These are phyloP conservation scores for Acipenser transmontanus DNA, from an alignment of 2,797 vertebrate genomes.

Conservation along the genomic window DNA sequence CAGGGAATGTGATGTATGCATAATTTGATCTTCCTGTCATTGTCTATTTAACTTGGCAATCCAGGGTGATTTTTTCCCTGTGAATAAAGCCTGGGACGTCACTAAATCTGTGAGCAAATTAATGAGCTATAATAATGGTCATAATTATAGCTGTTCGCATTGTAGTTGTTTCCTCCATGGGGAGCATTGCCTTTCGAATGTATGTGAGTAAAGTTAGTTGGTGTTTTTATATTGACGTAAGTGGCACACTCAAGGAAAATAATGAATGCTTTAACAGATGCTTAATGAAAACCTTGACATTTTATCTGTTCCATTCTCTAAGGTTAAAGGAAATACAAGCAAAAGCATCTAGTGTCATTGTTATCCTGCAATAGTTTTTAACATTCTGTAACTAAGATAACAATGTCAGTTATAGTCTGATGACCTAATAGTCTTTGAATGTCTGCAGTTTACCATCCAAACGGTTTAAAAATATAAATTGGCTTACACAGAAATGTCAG, in stretches of 20 bases:
- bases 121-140: constrained; percentile 75
- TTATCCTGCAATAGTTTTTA: constrained; percentile 40
- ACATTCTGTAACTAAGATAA: too few species aligned
- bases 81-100: constrained; percentile 70
- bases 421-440: too few species aligned
- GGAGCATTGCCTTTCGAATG: constrained; percentile 50
- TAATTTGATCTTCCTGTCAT: constrained; percentile 97
- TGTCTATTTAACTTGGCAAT: constrained; percentile 84
- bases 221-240: constrained; percentile 52
- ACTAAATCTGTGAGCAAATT: constrained; percentile 65
- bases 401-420: too few species aligned
- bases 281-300: constrained; percentile 64
- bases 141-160: constrained; percentile 72
- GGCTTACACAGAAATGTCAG: too few species aligned
- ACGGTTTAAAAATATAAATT: too few species aligned
- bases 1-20: constrained; percentile 90
- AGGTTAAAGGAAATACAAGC: constrained; percentile 69
- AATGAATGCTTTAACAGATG: constrained; percentile 69
- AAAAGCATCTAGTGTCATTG: constrained; percentile 37
- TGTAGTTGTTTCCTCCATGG: constrained; percentile 47
- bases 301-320: constrained; percentile 69
- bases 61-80: constrained; percentile 65
- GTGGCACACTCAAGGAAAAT: constrained; percentile 49
- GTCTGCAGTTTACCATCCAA: too few species aligned
- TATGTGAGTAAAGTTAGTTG: constrained; percentile 58